Conservation (phyloP, 30 jellyfish, hydroid and myxozoan genomes). For the Aurelia sp. region DNA sequence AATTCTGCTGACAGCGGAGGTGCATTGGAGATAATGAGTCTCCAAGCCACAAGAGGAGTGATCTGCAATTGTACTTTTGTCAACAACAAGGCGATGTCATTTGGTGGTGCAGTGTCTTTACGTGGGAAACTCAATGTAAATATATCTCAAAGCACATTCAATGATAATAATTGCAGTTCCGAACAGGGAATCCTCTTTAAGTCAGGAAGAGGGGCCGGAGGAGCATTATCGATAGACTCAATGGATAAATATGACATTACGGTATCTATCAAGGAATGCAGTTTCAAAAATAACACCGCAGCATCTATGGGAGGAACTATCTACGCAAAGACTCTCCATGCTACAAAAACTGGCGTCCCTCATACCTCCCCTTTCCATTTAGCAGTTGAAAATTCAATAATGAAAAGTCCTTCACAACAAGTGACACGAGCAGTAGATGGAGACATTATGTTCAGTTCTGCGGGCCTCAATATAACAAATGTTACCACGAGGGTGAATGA, state of each 20-base stretch:
- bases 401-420: background rate
- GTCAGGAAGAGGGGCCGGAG: slow-evolving; percentile 38
- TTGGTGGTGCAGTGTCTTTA: slow-evolving; percentile 53
- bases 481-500: background rate
- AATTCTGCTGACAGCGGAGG: slow-evolving; percentile 35
- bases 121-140: background rate
- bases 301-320: slow-evolving; percentile 31
- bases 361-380: background rate
- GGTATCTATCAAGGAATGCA: background rate
- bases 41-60: background rate
- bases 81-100: slow-evolving; percentile 18
- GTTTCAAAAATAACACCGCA: slow-evolving; percentile 10
- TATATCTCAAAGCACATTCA: background rate
- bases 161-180: slow-evolving; percentile 4
- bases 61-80: slow-evolving; percentile 16
- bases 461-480: background rate
- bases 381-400: background rate
- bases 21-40: slow-evolving; percentile 16
- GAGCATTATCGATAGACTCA: slow-evolving; percentile 38
- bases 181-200: background rate
- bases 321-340: slow-evolving; percentile 18
- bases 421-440: slow-evolving; percentile 16
- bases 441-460: slow-evolving; percentile 15
- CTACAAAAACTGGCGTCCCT: background rate
- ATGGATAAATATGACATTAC: background rate